These are phyloP conservation scores for Trissoscelio sp. DNA, from an alignment of 2,888 invertebrate genomes.

Conservation along the genomic window DNA sequence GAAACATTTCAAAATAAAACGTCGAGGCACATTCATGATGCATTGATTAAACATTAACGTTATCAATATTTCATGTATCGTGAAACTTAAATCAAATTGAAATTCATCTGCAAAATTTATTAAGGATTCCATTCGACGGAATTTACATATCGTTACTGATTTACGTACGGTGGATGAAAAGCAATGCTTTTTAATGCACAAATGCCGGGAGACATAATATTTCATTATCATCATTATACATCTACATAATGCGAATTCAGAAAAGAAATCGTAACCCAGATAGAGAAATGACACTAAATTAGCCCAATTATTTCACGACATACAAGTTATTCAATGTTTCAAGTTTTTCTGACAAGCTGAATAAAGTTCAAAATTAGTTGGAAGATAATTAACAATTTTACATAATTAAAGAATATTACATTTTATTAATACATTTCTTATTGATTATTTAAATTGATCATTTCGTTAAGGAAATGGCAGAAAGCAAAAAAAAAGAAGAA, in stretches of 20 bases:
- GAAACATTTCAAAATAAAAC: not conserved
- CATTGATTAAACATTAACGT: slow-evolving; percentile 39
- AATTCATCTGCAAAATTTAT: slow-evolving; percentile 34
- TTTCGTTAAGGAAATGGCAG: not conserved
- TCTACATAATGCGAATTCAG: not conserved
- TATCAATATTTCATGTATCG: slow-evolving; percentile 28
- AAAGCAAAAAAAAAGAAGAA: not conserved
- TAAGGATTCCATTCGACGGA: slow-evolving; percentile 2
- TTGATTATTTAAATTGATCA: too few species aligned
- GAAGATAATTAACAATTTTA: too few species aligned
- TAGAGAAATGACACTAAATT: not conserved
- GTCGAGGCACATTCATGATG: not conserved
- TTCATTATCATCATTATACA: slow-evolving; percentile 7
- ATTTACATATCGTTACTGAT: slow-evolving; percentile 38
- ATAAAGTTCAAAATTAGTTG: too few species aligned
- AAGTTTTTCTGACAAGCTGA: too few species aligned
- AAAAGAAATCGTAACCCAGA: slow-evolving; percentile 10
- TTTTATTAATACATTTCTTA: too few species aligned
- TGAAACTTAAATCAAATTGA: slow-evolving; percentile 36
- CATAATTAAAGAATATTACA: too few species aligned
- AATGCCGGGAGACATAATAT: not conserved
- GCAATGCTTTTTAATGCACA: slow-evolving; percentile 10
- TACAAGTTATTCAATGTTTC: too few species aligned
- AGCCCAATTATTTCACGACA: not conserved
- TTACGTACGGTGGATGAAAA: slow-evolving; percentile 10